A percentile compares a stretch with the other conserved stretches of the same genome.
Evolutionary conservation across 2,113 vertebrate species (phyloP).

Genomic region (Boleophthalmus pectinirostris): DNA sequence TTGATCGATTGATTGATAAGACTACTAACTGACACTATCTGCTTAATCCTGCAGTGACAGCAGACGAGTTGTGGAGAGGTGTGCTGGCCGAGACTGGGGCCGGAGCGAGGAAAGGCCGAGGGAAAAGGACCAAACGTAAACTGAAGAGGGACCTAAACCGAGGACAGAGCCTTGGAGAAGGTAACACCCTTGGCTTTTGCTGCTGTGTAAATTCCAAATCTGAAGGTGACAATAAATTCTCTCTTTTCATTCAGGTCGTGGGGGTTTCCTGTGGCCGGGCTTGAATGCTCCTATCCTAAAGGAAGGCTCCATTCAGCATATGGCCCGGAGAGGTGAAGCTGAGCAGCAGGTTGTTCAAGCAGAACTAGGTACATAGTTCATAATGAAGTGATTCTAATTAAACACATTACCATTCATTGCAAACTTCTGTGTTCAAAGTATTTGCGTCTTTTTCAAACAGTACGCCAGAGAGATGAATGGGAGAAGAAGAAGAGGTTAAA

Average conservation of each 20-base stretch:
- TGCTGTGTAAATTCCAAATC: background rate
- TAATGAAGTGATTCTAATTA: background rate
- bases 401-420: background rate
- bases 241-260: slow-evolving; percentile 74
- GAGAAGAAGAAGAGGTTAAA: slow-evolving; percentile 82
- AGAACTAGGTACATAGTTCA: slow-evolving; percentile 59
- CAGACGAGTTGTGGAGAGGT: slow-evolving; percentile 90
- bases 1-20: too few species aligned
- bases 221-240: background rate
- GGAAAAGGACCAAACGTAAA: slow-evolving; percentile 89
- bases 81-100: slow-evolving; percentile 86
- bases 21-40: background rate
- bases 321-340: slow-evolving; percentile 76
- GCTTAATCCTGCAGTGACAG: slow-evolving; percentile 82
- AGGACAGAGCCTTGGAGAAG: slow-evolving; percentile 90
- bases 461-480: slow-evolving; percentile 83
- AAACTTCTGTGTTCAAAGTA: background rate
- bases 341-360: slow-evolving; percentile 80
- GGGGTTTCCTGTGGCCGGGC: slow-evolving; percentile 93
- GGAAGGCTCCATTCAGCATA: slow-evolving; percentile 70
- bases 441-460: slow-evolving; percentile 31
- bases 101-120: slow-evolving; percentile 86
- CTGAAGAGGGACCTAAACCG: slow-evolving; percentile 84
- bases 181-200: slow-evolving; percentile 63
- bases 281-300: slow-evolving; percentile 83